Conservation (phyloP, 2,113 vertebrate species). For the Aphelocoma coerulescens region DNA sequence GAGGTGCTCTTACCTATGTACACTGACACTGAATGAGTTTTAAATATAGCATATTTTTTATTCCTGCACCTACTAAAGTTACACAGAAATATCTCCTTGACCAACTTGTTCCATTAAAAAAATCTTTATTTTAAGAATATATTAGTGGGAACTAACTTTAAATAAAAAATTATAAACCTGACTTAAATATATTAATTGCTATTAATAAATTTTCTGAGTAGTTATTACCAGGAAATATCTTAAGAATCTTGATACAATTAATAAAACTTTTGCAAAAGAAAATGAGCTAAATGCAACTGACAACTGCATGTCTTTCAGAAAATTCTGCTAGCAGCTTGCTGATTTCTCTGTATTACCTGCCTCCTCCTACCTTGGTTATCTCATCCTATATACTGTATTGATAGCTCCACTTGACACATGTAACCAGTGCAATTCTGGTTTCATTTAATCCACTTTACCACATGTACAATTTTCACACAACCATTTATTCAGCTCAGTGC, state of each 20-base stretch:
- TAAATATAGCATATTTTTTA: neutral
- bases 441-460: neutral
- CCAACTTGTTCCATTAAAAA: neutral
- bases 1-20: neutral
- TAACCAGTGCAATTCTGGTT: neutral
- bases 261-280: neutral
- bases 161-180: neutral
- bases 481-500: neutral
- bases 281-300: neutral
- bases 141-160: neutral
- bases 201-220: neutral
- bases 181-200: neutral
- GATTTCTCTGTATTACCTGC: neutral
- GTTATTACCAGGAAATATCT: neutral
- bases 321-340: neutral
- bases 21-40: neutral
- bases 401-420: neutral
- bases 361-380: neutral
- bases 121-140: neutral
- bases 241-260: neutral
- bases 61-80: neutral
- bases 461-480: neutral
- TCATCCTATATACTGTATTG: neutral
- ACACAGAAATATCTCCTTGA: neutral
- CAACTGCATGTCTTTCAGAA: neutral